Evolutionary conservation across 1,140 invertebrate genomes (phyloP), one percentile per base, ranked within the genome.

Genomic region (Microplitis mediator): DNA sequence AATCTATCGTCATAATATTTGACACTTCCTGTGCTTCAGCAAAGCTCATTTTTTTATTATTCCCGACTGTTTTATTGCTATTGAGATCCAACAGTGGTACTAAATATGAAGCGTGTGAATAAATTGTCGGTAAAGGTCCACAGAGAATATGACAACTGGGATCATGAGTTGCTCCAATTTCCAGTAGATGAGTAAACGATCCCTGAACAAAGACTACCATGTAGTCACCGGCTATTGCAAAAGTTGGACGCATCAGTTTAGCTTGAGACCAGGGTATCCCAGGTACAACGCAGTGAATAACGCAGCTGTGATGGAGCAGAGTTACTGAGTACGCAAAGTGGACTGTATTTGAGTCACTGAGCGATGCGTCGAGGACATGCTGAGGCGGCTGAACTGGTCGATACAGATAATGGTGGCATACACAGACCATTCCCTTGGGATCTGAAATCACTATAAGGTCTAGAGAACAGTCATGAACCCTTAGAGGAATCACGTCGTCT

Each of bases 391-490:
- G 88, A 63, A 89, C 86, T 67, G 91, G 91, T 83, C 94, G 92
- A 80, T 95, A 95, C 0, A 95, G 85, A 78, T 95, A 95, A 85
- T 95, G 93, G 86, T 95, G 94, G 77, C 94, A 95, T 58, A 95
- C 91, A 76, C 93, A 94, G 16, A 95, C 90, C 79, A 93, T 88
- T 68, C 94, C 94, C 72, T 90, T 90, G 45, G 91, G 89, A 80
- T 92, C 90, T 32, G 93, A 92, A 56, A 95, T 87, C 58, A 95
- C 93, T 76, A 93, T 91, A 6, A 95, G 87, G 87, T 95, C 93
- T 32, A 95, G 84, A 6, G 93, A 92, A 81, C 93, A 93, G 82
- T 95, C 93, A 80, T 95, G 93, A 31, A 95, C 91, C 66, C 92
- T 87, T 52, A 95, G 83, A 1, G 93, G 94, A 75, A 93, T 91